phyloP scores from a whole-genome alignment of 2,113 vertebrate genomes.

The Myxocyprinus asiaticus region DNA sequence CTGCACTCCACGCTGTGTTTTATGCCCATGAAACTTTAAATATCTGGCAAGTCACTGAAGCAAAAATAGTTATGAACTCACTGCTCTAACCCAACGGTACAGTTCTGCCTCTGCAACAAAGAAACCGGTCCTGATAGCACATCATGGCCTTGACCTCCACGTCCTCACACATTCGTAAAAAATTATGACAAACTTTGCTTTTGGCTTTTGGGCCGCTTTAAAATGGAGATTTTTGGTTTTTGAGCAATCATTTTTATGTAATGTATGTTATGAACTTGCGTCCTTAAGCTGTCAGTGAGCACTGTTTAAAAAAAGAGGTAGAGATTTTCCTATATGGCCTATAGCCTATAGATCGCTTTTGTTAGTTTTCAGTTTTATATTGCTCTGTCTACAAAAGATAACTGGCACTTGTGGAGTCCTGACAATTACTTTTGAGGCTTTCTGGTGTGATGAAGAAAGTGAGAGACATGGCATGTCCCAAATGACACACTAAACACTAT shows the following conservation, averaged over 20 bases:
- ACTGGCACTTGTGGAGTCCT: background rate
- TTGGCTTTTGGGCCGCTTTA: background rate
- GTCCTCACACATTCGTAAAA: background rate
- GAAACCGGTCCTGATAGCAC: background rate
- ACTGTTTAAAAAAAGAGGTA: too few species aligned
- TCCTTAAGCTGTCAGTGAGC: too few species aligned
- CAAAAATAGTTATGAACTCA: slow-evolving; percentile 42
- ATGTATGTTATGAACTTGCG: too few species aligned
- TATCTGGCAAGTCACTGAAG: slow-evolving; percentile 16
- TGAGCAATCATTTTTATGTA: background rate
- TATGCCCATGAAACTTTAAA: slow-evolving; percentile 43
- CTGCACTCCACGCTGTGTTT: slow-evolving; percentile 14
- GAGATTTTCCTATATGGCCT: too few species aligned
- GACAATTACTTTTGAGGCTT: background rate
- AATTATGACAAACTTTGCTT: slow-evolving; percentile 9
- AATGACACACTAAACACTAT: too few species aligned
- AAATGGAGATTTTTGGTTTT: background rate
- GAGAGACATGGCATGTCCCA: background rate
- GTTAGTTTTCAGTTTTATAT: background rate
- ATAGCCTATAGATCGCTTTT: too few species aligned
- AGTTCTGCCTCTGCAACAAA: too few species aligned
- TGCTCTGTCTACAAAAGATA: background rate
- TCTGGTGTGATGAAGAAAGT: background rate
- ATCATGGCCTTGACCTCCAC: background rate
- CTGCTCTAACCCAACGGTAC: too few species aligned